Base-by-base conservation (phyloP, 2,113 vertebrate genomes). In the Brachyistius frenatus region DNA sequence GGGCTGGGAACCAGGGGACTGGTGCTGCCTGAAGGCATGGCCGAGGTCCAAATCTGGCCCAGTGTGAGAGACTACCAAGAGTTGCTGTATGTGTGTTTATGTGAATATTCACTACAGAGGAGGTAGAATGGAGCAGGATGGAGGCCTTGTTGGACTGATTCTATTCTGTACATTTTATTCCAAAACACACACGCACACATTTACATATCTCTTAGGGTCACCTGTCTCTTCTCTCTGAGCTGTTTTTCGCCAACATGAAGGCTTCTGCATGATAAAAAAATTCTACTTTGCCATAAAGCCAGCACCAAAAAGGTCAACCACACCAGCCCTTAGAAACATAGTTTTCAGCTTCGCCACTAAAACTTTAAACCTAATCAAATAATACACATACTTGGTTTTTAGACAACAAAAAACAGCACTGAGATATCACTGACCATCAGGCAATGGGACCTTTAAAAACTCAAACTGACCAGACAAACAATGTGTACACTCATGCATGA, bases 391-490 rank as follows among this genome's bases (percentile, higher is more conserved):
- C 75, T 23, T 23, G 1, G 23, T 23, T 23, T 23, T 23, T 74
- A 72, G 71, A 76, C 89, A 88, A 93, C 85, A 58, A 69, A 74
- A 89, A 66, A 9, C 67, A 66, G 76, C 65, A 52, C 70, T 16
- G 35, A 54, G 86, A 91, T 94, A 93, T 94, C 91, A 61, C 84
- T 89, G 80, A 85, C 85, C 86, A 75, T 88, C 91, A 92, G 93
- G 89, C 88, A 13, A 89, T 66, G 61, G 56, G 66, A 79, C 81
- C 92, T 89, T 89, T 76, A 83, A 85, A 71, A 76, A 69, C 31
- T 54, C 69, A 77, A 65, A 84, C 66, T 55, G 70, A 81, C 73
- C 68, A 68, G 68, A 73, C 60, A 74, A 72, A 39, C 61, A 4
- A 1, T 13, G 52, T 54, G 49, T 56, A 23, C 49, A 33, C 16